Percentiles rank a stretch among this genome's conserved stretches.
These are phyloP conservation scores for Dendrocopos noguchii DNA, from an alignment of 2,113 vertebrate genomes.

Conservation along the genomic window DNA sequence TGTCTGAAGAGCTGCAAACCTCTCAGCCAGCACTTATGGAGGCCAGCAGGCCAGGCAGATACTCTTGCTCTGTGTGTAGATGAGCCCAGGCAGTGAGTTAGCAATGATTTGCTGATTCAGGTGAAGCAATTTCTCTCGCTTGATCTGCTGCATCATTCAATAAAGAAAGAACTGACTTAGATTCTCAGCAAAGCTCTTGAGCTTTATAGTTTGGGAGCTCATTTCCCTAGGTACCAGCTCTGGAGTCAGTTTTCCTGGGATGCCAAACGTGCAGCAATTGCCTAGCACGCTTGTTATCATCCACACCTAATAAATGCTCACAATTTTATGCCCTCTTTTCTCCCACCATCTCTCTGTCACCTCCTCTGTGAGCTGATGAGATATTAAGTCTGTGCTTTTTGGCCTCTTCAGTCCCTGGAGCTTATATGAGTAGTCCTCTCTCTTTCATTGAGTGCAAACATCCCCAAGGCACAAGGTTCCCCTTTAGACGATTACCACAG, in stretches of 20 bases:
- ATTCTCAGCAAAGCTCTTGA: constrained; percentile 21
- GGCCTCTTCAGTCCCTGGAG: background rate
- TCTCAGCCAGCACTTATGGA: background rate
- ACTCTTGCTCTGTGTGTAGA: background rate
- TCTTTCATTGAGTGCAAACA: background rate
- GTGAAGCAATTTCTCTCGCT: background rate
- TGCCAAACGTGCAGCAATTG: background rate
- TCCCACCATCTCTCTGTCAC: background rate
- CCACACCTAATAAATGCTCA: background rate
- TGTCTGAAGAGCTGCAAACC: background rate
- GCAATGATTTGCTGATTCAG: constrained; percentile 8
- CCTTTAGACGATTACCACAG: background rate
- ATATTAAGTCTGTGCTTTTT: constrained; percentile 11
- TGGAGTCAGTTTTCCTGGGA: constrained; percentile 35
- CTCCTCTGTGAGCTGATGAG: background rate
- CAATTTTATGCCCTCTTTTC: background rate
- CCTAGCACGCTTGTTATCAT: background rate
- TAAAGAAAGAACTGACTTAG: background rate
- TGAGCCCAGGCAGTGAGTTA: background rate
- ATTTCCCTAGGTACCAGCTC: background rate
- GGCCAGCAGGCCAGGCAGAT: background rate
- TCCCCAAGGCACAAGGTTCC: background rate
- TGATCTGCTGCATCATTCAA: background rate
- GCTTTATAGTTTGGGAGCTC: background rate
- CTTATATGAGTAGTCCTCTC: background rate